Conservation (phyloP, 2,113 vertebrate species). For the Lepisosteus osseus region DNA sequence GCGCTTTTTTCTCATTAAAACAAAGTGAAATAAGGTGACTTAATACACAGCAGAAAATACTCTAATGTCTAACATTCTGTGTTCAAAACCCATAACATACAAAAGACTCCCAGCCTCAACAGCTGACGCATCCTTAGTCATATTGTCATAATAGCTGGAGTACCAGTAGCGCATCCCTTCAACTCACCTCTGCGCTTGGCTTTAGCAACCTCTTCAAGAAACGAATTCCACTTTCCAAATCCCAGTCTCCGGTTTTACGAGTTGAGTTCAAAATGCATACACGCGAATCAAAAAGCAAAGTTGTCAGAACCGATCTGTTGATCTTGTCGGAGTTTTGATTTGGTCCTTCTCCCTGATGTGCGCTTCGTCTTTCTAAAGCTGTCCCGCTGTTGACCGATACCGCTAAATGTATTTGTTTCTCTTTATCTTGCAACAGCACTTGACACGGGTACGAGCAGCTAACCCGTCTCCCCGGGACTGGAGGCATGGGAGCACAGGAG, state of each 20-base stretch:
- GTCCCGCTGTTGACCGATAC: neutral
- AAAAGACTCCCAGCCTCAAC: neutral
- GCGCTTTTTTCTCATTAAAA: no score
- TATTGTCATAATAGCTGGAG: neutral
- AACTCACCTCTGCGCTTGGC: conserved; percentile 20
- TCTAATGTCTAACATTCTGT: no score
- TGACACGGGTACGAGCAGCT: neutral
- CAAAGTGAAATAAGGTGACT: no score
- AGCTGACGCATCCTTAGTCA: neutral
- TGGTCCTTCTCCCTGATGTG: neutral
- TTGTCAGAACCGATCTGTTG: neutral
- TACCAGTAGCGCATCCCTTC: neutral
- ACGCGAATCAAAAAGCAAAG: conserved; percentile 12
- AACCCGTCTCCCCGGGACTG: neutral
- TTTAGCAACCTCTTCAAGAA: neutral
- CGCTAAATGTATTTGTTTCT: neutral
- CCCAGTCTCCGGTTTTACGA: neutral
- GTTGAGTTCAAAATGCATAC: neutral
- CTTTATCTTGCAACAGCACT: neutral
- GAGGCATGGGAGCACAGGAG: neutral
- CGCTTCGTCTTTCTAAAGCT: neutral
- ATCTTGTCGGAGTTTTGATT: neutral
- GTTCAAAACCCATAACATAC: neutral
- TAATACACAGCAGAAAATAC: no score
- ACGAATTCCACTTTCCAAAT: conserved; percentile 1